Evolutionary conservation across 64 coral and sea anemone species (phyloP).

Genomic region (Astreopora myriophthalma): DNA sequence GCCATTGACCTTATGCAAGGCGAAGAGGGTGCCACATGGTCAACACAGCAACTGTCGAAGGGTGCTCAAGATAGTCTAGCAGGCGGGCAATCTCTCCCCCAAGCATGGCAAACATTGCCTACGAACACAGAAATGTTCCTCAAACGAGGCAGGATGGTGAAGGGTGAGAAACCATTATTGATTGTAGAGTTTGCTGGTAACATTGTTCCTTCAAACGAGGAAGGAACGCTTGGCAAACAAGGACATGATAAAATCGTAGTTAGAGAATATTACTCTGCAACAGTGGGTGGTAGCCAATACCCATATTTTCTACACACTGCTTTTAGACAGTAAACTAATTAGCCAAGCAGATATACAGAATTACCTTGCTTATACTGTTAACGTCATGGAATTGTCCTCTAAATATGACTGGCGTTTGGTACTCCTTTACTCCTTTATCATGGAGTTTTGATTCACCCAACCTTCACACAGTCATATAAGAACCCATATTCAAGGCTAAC

Average conservation of each 20-base stretch:
- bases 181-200: conserved; percentile 48
- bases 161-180: conserved; percentile 34
- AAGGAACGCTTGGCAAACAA: conserved; percentile 1
- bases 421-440: neutral
- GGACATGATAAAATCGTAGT: conserved; percentile 14
- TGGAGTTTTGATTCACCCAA: conserved; percentile 47
- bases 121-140: conserved; percentile 14
- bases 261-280: conserved; percentile 33
- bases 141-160: neutral
- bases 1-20: neutral
- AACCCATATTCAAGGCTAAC: neutral
- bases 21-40: neutral
- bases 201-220: conserved; percentile 21
- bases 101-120: neutral
- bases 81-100: neutral
- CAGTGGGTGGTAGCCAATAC: conserved; percentile 59
- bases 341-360: neutral
- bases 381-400: neutral
- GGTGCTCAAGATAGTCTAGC: neutral
- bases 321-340: neutral
- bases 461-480: neutral
- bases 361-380: neutral
- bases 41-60: neutral
- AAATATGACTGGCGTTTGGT: neutral
- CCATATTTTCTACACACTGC: conserved; percentile 31